Evolutionary conservation across 2,113 vertebrate genomes (phyloP).

Genomic region (Tenebrosternarchus preto): DNA sequence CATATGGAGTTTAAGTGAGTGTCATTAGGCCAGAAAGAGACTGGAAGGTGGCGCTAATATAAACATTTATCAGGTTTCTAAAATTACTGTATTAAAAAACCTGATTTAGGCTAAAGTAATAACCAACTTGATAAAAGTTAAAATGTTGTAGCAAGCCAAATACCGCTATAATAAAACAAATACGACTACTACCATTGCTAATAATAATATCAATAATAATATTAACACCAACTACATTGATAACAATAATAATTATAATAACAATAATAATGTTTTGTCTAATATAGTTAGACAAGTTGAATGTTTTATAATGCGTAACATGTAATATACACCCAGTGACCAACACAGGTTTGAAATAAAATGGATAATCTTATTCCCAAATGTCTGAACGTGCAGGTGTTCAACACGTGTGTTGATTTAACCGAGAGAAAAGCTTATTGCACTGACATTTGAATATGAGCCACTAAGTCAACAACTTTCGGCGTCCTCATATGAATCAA

Average conservation of each 20-base stretch:
- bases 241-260: no score
- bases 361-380: neutral
- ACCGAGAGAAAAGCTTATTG: constrained; percentile 50
- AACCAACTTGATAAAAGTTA: neutral
- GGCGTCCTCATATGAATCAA: constrained; percentile 75
- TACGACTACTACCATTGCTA: neutral
- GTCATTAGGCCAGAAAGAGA: neutral
- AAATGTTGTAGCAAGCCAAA: neutral
- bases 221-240: no score
- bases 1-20: neutral
- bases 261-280: no score
- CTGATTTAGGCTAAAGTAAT: neutral
- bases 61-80: neutral
- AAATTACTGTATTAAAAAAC: neutral
- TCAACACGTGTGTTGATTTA: constrained; percentile 49
- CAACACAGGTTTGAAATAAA: no score
- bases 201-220: neutral
- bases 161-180: neutral
- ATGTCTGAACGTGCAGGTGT: constrained; percentile 42
- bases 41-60: neutral
- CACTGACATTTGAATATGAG: constrained; percentile 53
- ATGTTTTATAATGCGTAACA: no score
- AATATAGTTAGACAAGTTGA: no score
- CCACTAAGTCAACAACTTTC: constrained; percentile 76
- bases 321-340: no score